Base-by-base conservation (phyloP, 1,140 invertebrate species). In the Venustaconcha ellipsiformis region DNA sequence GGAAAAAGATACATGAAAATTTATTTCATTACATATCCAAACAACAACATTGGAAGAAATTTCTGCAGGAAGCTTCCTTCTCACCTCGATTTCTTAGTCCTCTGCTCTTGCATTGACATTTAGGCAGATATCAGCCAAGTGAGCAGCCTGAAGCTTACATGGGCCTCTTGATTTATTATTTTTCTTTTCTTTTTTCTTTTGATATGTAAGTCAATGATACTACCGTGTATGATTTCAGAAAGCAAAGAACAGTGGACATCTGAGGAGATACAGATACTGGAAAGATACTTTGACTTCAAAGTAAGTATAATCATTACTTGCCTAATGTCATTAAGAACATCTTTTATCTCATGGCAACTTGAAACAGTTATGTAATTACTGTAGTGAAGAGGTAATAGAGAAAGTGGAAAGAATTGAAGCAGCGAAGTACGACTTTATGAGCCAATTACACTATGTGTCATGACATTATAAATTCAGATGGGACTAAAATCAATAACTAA, bases 261-360 rank as follows among this genome's bases (percentile, higher is more conserved):
- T 1, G 97, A 99, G 77, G 96, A 98, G 80, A 86, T 96, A 66
- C 91, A 96, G 91, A 93, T 96, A 48, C 92, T 98, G 81, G 96
- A 98, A 89, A 95, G 95, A 83, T 98, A 96, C 90, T 98, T 98
- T 91, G 96, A 98, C 83, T 93, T 93, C 13, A 94, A 96, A 84
- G 96, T 96, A 79, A 76, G 20, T 75, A 70, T 58, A 57, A n/a
- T 26, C 59, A 17, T 65, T 6, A n/a, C 65, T 20, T 17, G 58
- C 17, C 13, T 23, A 15, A 18, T 64, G 20, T 55, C 18, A 30
- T 20, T 63, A 67, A 68, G 11, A 66, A 57, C 17, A 59, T 26
- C 4, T 62, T 26, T n/a, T 59, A 13, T 62, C 23, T 62, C 18
- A 11, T 23, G 23, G 13, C 18, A n/a, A n/a, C 18, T n/a, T n/a